Base-by-base conservation (phyloP, 2,797 vertebrate genomes). In the Hypotaenidia okinawae region DNA sequence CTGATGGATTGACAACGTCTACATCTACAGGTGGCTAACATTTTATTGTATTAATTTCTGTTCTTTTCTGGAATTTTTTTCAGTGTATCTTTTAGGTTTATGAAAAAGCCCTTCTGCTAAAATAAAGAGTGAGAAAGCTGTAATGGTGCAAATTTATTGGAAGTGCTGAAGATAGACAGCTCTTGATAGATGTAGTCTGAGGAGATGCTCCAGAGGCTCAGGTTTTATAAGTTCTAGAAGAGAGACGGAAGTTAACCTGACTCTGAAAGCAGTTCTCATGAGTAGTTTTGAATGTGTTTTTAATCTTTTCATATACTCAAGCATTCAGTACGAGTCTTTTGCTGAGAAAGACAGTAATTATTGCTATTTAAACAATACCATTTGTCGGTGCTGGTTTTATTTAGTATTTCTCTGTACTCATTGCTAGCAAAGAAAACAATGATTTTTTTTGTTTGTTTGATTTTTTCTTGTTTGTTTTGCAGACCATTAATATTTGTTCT, bases 21-120 rank as follows among this genome's bases (percentile, higher is more conserved):
- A 98, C 98, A n/a, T 98, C 99, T 93, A 95, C 98, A 98, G 99
- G 99, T 99, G 97, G 88, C 84, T 96, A 93, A 91, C 18, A 45
- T 95, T 91, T 96, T 92, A 82, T 87, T 94, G 16, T 59, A 54
- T 47, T 77, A 24, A 45, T 91, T 94, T 90, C 62, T 94, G 32
- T 30, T 28, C 30, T 76, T 6, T 51, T 63, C 32, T 62, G 33
- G 30, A 72, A 78, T 84, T 83, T 79, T 78, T 41, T 61, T 74
- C 58, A 41, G 5, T 77, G 28, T 93, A 79, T n/a, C 6, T 76
- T 92, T 89, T 90, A 68, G 47, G 17, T 66, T 73, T 61, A 58
- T 63, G 35, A 64, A 69, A 81, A 81, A 66, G 16, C n/a, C 55
- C 17, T 63, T 90, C 17, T 33, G 11, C 17, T 88, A 54, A 73